These are phyloP conservation scores for Cryptocheilus praepositus DNA, from an alignment of 2,888 invertebrate genomes.

Conservation along the genomic window DNA sequence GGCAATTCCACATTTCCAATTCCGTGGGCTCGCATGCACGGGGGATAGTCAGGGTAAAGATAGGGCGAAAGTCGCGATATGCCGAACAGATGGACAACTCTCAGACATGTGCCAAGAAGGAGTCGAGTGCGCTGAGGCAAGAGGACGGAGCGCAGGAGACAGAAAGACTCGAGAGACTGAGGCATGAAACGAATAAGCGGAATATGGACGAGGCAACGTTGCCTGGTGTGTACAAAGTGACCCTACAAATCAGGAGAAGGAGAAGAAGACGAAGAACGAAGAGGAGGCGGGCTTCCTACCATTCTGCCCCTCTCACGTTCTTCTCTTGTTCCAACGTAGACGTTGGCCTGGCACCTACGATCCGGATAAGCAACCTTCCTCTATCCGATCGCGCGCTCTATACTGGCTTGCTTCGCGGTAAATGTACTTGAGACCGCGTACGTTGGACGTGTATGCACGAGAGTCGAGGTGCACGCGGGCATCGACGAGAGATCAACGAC, in stretches of 20 bases:
- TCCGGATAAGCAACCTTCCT: conserved; percentile 19
- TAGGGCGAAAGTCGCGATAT: too few relatives aligned
- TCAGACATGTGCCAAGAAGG: background rate
- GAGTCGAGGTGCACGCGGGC: conserved; percentile 23
- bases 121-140: conserved; percentile 1
- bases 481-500: conserved; percentile 36
- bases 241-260: conserved; percentile 24
- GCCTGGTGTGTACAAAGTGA: conserved; percentile 18
- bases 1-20: too few relatives aligned
- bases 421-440: conserved; percentile 10
- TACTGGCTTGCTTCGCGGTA: conserved; percentile 4
- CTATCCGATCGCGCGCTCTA: conserved; percentile 22
- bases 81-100: too few relatives aligned
- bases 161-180: conserved; percentile 21
- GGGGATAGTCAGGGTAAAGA: too few relatives aligned
- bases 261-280: conserved; percentile 6
- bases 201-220: conserved; percentile 24
- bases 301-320: conserved; percentile 11
- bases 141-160: background rate
- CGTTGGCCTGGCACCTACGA: conserved; percentile 23
- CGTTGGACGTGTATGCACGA: background rate
- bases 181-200: conserved; percentile 32
- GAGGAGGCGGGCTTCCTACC: conserved; percentile 4
- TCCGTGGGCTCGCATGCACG: too few relatives aligned
- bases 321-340: conserved; percentile 4